These are phyloP conservation scores for Microctenopoma lineatum DNA, from an alignment of 2,797 vertebrate genomes.

Conservation along the genomic window DNA sequence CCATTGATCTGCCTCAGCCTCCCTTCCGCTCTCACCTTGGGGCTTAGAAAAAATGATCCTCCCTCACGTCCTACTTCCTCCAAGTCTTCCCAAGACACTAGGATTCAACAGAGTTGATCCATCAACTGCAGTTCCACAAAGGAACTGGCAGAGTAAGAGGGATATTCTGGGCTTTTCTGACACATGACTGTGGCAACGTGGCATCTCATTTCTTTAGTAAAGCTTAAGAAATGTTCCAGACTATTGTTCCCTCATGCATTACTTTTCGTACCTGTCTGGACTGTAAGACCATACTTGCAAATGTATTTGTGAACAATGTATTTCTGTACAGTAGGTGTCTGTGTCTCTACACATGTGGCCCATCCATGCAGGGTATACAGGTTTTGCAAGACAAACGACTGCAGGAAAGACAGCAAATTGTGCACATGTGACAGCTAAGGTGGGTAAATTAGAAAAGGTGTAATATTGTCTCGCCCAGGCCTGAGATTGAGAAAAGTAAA, in stretches of 20 bases:
- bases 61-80: constrained; percentile 35
- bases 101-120: constrained; percentile 63
- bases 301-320: background rate
- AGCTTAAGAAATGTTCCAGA: constrained; percentile 24
- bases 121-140: constrained; percentile 52
- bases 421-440: background rate
- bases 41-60: constrained; percentile 62
- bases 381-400: background rate
- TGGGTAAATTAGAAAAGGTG: background rate
- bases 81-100: constrained; percentile 60
- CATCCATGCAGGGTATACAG: background rate
- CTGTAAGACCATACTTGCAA: constrained; percentile 9
- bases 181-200: constrained; percentile 45
- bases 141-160: constrained; percentile 39
- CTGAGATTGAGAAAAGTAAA: background rate
- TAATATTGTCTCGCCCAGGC: background rate
- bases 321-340: background rate
- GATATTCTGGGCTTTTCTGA: constrained; percentile 47
- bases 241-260: constrained; percentile 14
- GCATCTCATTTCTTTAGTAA: constrained; percentile 19
- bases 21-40: constrained; percentile 30
- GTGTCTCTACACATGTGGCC: background rate
- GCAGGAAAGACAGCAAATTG: background rate
- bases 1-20: constrained; percentile 72
- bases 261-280: constrained; percentile 16